Conservation (phyloP, 2,113 vertebrate species). For the Hyaena hyaena region DNA sequence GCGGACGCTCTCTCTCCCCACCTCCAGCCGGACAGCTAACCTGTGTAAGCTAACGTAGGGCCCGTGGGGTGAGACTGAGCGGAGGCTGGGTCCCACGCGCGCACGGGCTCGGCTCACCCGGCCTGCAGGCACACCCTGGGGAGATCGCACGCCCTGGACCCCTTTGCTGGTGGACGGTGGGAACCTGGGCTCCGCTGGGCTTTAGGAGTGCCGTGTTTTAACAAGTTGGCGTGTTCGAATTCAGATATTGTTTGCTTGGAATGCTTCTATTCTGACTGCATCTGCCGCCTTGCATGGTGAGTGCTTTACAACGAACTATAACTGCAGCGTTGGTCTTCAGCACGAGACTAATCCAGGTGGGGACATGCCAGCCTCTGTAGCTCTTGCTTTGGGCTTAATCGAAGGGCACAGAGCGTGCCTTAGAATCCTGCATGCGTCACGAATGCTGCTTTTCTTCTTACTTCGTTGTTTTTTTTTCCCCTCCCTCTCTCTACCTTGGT, state of each 20-base stretch:
- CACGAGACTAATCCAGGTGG: neutral
- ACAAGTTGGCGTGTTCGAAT: neutral
- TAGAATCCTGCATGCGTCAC: slow-evolving; percentile 78
- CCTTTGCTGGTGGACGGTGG: neutral
- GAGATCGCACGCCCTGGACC: neutral
- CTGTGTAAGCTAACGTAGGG: slow-evolving; percentile 65
- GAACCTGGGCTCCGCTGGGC: neutral
- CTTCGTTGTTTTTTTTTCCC: slow-evolving; percentile 75
- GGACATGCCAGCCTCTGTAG: neutral
- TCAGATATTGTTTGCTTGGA: slow-evolving; percentile 18
- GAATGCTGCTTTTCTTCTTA: slow-evolving; percentile 80
- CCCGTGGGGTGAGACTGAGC: slow-evolving; percentile 70
- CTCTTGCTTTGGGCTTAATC: slow-evolving; percentile 57
- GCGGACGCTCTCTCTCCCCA: slow-evolving; percentile 71
- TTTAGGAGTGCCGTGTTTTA: slow-evolving; percentile 23
- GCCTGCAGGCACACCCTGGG: slow-evolving; percentile 40
- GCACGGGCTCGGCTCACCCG: slow-evolving; percentile 53
- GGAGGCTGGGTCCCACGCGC: slow-evolving; percentile 58
- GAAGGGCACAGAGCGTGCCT: slow-evolving; percentile 47
- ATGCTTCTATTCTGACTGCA: neutral
- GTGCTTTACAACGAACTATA: neutral
- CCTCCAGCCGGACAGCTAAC: slow-evolving; percentile 79
- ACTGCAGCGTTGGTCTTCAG: neutral
- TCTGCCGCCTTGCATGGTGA: slow-evolving; percentile 59
- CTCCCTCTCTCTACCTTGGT: slow-evolving; percentile 80